Evolutionary conservation across 2,113 vertebrate genomes (phyloP).

Genomic region (Nanorana parkeri): DNA sequence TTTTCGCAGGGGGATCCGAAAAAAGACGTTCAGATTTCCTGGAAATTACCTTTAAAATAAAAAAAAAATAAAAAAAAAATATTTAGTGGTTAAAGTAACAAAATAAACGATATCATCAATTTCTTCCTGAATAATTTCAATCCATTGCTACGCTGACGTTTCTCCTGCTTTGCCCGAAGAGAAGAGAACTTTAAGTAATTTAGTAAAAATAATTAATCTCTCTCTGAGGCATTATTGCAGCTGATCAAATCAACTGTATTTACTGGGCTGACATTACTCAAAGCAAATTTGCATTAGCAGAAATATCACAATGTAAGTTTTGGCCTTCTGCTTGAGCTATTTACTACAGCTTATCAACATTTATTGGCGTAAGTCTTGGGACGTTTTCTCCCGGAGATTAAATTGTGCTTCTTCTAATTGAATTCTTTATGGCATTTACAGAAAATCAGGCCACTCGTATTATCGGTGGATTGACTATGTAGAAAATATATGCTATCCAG

Average conservation of each 20-base stretch:
- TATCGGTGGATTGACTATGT: neutral
- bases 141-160: neutral
- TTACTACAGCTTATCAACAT: conserved; percentile 24
- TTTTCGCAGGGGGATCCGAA: no score
- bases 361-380: conserved; percentile 21
- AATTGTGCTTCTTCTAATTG: conserved; percentile 46
- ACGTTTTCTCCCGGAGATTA: conserved; percentile 22
- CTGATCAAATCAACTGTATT: conserved; percentile 47
- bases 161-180: neutral
- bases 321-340: neutral
- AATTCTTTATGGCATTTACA: conserved; percentile 38
- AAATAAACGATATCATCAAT: neutral
- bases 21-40: no score
- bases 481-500: no score
- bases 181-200: neutral
- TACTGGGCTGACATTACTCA: conserved; percentile 1
- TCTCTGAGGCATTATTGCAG: neutral
- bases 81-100: no score
- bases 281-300: conserved; percentile 39
- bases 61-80: no score
- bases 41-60: no score
- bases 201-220: conserved; percentile 31
- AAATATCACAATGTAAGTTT: conserved; percentile 39
- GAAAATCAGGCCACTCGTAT: conserved; percentile 8
- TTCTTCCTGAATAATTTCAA: neutral